Percentiles rank a stretch among this genome's conserved stretches.
These are phyloP conservation scores for Mesorhabditis spiculigera DNA, from an alignment of 2,888 invertebrate genomes.

Conservation along the genomic window DNA sequence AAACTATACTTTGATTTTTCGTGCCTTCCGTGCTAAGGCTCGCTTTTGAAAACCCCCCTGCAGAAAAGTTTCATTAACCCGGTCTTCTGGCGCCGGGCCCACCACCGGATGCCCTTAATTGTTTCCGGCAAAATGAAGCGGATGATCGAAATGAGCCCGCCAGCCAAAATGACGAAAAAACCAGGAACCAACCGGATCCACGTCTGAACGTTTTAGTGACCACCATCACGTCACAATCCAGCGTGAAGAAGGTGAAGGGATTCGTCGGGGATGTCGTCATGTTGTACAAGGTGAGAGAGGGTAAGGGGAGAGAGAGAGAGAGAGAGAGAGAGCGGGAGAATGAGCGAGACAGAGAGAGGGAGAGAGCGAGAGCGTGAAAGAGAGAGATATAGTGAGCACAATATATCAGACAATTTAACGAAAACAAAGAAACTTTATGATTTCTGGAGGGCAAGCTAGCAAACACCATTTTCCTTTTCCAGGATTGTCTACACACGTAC, in stretches of 20 bases:
- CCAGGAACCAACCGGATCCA: too few species aligned
- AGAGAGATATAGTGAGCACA: neutral
- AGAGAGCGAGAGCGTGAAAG: neutral
- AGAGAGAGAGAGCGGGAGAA: neutral
- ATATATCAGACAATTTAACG: too few species aligned
- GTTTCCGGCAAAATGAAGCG: neutral
- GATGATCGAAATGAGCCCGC: neutral
- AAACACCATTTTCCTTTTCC: neutral
- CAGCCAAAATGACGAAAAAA: too few species aligned
- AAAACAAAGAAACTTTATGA: too few species aligned
- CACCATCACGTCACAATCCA: neutral
- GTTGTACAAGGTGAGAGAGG: neutral
- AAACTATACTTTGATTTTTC: too few species aligned
- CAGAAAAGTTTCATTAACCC: too few species aligned
- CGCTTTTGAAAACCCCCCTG: too few species aligned
- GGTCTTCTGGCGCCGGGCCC: too few species aligned
- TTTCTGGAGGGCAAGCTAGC: too few species aligned
- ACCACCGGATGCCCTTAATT: too few species aligned
- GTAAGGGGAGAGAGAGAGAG: neutral
- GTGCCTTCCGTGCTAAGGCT: too few species aligned
- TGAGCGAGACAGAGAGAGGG: neutral
- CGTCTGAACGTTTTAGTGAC: neutral
- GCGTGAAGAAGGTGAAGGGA: neutral
- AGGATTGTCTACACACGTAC: neutral
- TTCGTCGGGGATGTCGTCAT: slow-evolving; percentile 2